A percentile compares a stretch with the other conserved stretches of the same genome.
Evolutionary conservation across 1,140 invertebrate genomes (phyloP).

Genomic region (Heterodera carotae): DNA sequence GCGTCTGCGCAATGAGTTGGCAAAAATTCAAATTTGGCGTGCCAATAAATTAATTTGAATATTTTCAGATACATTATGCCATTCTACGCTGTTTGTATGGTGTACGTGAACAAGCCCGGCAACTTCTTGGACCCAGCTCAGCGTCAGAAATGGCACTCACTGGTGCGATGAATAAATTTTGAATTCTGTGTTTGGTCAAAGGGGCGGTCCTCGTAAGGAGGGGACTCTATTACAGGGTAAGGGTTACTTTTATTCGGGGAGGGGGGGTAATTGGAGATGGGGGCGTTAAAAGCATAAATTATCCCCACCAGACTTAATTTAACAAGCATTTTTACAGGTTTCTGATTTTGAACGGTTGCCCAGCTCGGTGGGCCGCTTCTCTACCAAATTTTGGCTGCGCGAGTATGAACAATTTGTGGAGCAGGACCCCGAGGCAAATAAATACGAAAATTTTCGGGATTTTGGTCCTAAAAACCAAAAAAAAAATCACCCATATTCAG

Average conservation of each 20-base stretch:
- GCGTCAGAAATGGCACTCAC: slow-evolving; percentile 43
- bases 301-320: slow-evolving; percentile 4
- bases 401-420: slow-evolving; percentile 62
- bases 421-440: slow-evolving; percentile 41
- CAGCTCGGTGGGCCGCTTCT: slow-evolving; percentile 58
- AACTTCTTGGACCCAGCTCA: slow-evolving; percentile 52
- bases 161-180: slow-evolving; percentile 27
- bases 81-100: slow-evolving; percentile 57
- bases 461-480: neutral
- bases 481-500: too few species aligned
- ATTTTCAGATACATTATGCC: slow-evolving; percentile 54
- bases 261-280: too few species aligned
- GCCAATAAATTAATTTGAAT: neutral
- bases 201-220: too few species aligned
- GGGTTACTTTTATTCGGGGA: too few species aligned
- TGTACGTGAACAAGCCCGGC: slow-evolving; percentile 63
- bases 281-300: slow-evolving; percentile 16
- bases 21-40: slow-evolving; percentile 8
- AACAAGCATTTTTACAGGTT: slow-evolving; percentile 50
- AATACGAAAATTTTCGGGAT: neutral
- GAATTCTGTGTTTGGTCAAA: too few species aligned
- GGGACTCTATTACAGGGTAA: too few species aligned
- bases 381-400: slow-evolving; percentile 62
- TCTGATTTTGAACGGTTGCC: slow-evolving; percentile 56
- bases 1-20: neutral